A percentile compares a stretch with the other conserved stretches of the same genome.
Conservation (phyloP, 2,797 vertebrate species). For the Nannoperca obscura region DNA sequence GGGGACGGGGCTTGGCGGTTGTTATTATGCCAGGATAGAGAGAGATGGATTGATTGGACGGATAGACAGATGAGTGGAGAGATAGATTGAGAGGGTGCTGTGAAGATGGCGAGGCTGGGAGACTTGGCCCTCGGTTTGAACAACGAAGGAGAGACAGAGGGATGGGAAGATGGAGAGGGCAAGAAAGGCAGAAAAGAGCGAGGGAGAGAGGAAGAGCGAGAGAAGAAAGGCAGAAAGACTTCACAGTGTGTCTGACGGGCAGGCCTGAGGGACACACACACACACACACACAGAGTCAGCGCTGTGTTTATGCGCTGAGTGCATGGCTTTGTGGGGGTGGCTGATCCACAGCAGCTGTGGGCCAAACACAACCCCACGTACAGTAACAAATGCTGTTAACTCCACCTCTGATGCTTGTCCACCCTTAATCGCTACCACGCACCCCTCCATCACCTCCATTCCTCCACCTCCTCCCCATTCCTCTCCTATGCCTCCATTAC, state of each 20-base stretch:
- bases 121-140: constrained; percentile 47
- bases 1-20: constrained; percentile 19
- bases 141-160: constrained; percentile 42
- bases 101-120: constrained; percentile 46
- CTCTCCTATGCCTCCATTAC: constrained; percentile 70
- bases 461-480: constrained; percentile 45
- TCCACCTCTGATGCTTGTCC: constrained; percentile 63
- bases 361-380: constrained; percentile 61
- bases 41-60: constrained; percentile 64
- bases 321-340: constrained; percentile 65
- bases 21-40: constrained; percentile 57
- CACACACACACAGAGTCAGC: constrained; percentile 23
- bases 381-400: constrained; percentile 70
- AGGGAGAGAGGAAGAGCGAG: constrained; percentile 49
- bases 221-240: constrained; percentile 74
- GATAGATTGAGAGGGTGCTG: constrained; percentile 59
- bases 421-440: constrained; percentile 45
- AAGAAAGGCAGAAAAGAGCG: constrained; percentile 22
- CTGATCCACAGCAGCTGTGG: constrained; percentile 72
- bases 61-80: constrained; percentile 56
- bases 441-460: constrained; percentile 54
- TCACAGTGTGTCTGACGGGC: constrained; percentile 78
- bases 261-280: constrained; percentile 67
- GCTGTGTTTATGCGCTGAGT: constrained; percentile 49
- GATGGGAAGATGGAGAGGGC: constrained; percentile 44